These are phyloP conservation scores for Cephus spinipes DNA, from an alignment of 2,888 invertebrate genomes.

Conservation along the genomic window DNA sequence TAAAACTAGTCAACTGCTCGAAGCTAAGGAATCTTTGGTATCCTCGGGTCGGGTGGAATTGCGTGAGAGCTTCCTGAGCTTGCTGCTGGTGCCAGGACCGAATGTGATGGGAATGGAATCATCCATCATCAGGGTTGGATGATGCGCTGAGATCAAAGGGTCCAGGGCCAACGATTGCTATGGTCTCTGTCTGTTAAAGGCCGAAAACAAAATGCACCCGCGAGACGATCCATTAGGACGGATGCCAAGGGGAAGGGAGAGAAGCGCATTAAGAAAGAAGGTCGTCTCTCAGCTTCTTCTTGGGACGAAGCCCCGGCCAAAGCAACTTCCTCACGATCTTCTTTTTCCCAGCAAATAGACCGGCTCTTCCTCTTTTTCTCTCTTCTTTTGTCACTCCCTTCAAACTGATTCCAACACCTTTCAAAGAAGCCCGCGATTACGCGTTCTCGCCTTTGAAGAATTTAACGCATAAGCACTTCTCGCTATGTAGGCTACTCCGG, in stretches of 20 bases:
- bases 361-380: background rate
- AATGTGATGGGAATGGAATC: background rate
- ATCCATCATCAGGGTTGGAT: conserved; percentile 5
- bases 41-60: background rate
- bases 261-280: conserved; percentile 11
- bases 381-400: background rate
- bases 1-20: background rate
- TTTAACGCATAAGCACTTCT: background rate
- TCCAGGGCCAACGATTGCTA: background rate
- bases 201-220: conserved; percentile 10
- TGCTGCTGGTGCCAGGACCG: background rate
- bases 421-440: background rate
- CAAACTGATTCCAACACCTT: background rate
- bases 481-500: background rate
- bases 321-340: background rate
- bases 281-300: conserved; percentile 6
- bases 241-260: conserved; percentile 3
- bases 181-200: conserved; percentile 1
- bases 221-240: conserved; percentile 8
- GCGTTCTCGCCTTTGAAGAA: background rate
- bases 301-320: background rate
- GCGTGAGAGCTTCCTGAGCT: background rate
- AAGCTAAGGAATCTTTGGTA: background rate
- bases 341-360: conserved; percentile 5
- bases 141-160: conserved; percentile 8